Evolutionary conservation across 2,888 invertebrate species (phyloP).

Genomic region (Brachycybe producta): DNA sequence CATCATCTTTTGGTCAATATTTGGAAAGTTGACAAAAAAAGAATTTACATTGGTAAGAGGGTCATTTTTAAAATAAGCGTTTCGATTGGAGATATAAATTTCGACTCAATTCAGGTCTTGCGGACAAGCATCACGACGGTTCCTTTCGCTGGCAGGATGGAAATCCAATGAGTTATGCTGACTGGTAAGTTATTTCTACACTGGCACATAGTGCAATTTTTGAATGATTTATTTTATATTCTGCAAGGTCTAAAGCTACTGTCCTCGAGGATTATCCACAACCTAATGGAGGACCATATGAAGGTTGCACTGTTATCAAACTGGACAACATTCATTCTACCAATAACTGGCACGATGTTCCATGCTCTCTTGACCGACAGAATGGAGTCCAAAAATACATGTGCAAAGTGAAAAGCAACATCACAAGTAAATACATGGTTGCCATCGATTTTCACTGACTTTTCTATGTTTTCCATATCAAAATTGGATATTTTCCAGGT

Average conservation of each 20-base stretch:
- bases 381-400: constrained; percentile 25
- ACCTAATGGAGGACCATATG: constrained; percentile 29
- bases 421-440: constrained; percentile 18
- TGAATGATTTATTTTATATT: too few species aligned
- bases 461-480: neutral
- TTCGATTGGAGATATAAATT: too few species aligned
- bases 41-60: constrained; percentile 26
- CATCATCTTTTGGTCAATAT: constrained; percentile 27
- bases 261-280: constrained; percentile 22
- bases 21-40: constrained; percentile 24
- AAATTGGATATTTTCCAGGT: too few species aligned
- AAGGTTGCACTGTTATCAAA: constrained; percentile 28
- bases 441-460: neutral
- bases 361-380: constrained; percentile 27
- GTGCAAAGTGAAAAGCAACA: constrained; percentile 25
- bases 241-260: constrained; percentile 16
- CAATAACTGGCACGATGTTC: constrained; percentile 30
- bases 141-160: constrained; percentile 27
- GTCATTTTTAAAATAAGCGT: neutral
- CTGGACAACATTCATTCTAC: constrained; percentile 28
- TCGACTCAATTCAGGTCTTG: constrained; percentile 22
- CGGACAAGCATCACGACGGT: constrained; percentile 26
- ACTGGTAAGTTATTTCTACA: constrained; percentile 25
- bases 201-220: too few species aligned
- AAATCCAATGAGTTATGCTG: constrained; percentile 28